Base-by-base conservation (phyloP, 1,140 invertebrate species). In the Aphelinus certus region DNA sequence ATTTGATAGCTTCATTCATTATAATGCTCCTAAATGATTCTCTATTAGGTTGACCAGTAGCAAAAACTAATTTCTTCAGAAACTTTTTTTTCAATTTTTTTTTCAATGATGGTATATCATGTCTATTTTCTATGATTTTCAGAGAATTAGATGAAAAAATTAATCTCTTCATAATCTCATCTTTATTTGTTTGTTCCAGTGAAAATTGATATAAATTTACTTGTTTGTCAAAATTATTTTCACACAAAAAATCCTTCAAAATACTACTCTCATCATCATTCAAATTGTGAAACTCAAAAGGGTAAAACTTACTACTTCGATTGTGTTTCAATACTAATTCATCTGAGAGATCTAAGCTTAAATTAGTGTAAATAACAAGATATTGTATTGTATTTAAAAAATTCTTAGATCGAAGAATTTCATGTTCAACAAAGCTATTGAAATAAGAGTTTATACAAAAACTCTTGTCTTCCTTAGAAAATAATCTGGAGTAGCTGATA, bases 11-110 rank as follows among this genome's bases (percentile, higher is more conserved):
- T 75, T 80, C 79, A 71, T 73, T 73, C 62, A 76, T 77, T 57
- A 80, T 70, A 26, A 79, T 77, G 6, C 26, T 66, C n/a, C 57
- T 69, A 55, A 80, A 56, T 79, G 79, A 42, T 76, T 72, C 69
- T 61, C 77, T 77, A 67, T 55, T 73, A 61, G 78, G 76, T 47
- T 77, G 76, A 78, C 78, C 78, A 6, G 78, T 74, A 73, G 74
- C 78, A 68, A 80, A 77, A 64, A 80, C 63, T 63, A 80, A 75
- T 78, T 77, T 80, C 71, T 79, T 68, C 57, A 79, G 61, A 79
- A 80, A 80, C 10, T 46, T 58, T 46, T 65, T 56, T 61, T 76
- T 76, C 51, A 71, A 2, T 49, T 51, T 10, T 57, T 6, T 58
- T 7, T 47, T 9, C 7, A 48, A 57, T 48, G 68, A 46, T 56